A percentile compares a stretch with the other conserved stretches of the same genome.
Conservation (phyloP, 2,113 vertebrate genomes). For the Corythornis vintsioides region DNA sequence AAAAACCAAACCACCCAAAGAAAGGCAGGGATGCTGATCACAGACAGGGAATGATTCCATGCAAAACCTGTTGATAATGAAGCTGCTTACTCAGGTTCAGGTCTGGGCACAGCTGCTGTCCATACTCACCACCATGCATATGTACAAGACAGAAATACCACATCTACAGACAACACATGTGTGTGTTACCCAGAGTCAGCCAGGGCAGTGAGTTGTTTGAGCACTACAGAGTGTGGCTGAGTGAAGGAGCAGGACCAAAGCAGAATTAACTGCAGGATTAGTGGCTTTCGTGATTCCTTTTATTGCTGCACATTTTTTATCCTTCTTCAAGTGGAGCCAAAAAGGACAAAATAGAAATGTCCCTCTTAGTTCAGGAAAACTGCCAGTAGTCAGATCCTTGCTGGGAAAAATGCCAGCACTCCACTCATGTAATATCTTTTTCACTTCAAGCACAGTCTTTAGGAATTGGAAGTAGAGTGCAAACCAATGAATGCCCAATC, state of each 20-base stretch:
- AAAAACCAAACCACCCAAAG: not conserved
- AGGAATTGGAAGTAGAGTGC: not conserved
- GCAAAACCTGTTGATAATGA: not conserved
- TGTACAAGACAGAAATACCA: too few species aligned
- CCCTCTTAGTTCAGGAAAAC: conserved; percentile 31
- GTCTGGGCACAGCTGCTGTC: not conserved
- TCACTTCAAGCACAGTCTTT: not conserved
- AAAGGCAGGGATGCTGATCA: not conserved
- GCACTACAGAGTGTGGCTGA: not conserved
- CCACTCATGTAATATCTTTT: conserved; percentile 32
- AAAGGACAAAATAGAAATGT: conserved; percentile 36
- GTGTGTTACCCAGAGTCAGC: not conserved
- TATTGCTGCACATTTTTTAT: not conserved
- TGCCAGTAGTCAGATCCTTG: conserved; percentile 2
- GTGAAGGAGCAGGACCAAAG: not conserved
- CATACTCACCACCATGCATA: not conserved
- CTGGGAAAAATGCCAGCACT: conserved; percentile 53
- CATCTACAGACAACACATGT: not conserved
- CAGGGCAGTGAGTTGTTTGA: not conserved
- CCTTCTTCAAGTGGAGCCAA: not conserved
- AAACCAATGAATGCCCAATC: not conserved
- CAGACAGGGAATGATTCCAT: accelerated
- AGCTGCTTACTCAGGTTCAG: not conserved
- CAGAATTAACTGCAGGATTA: not conserved
- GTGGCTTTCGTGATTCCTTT: not conserved